A percentile compares a stretch with the other conserved stretches of the same genome.
Conservation (phyloP, 2,888 invertebrate genomes). For the Galeopsomyia nigrocyanea region DNA sequence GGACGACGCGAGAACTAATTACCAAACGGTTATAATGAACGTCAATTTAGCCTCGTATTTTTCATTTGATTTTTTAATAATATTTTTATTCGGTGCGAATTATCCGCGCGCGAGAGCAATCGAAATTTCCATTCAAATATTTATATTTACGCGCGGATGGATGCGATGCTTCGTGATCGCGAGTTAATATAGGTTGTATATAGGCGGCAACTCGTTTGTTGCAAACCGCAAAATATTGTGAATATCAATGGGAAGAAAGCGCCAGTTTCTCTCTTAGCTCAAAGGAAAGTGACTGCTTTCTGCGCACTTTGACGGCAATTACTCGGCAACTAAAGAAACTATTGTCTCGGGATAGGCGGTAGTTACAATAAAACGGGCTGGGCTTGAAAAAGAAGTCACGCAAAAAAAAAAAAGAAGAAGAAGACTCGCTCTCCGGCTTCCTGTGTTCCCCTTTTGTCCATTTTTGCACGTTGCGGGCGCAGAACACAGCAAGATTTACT, state of each 20-base stretch:
- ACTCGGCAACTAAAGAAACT: constrained; percentile 37
- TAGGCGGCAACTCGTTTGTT: constrained; percentile 14
- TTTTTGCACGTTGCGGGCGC: background rate
- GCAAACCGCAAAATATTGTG: constrained; percentile 8
- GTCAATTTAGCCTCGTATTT: too few species aligned
- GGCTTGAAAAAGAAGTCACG: constrained; percentile 34
- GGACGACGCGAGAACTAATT: too few species aligned
- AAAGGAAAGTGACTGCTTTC: constrained; percentile 20
- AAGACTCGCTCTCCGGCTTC: too few species aligned
- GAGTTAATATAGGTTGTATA: too few species aligned
- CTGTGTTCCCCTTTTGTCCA: constrained; percentile 23
- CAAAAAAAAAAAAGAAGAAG: constrained; percentile 22
- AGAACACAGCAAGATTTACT: constrained; percentile 27
- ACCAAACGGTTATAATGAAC: too few species aligned
- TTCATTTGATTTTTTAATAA: too few species aligned
- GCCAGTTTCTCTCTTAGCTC: background rate
- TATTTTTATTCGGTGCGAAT: too few species aligned
- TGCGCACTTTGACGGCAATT: constrained; percentile 32
- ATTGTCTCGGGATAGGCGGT: constrained; percentile 36
- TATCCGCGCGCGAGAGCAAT: too few species aligned
- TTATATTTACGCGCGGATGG: too few species aligned
- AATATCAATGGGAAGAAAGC: constrained; percentile 2
- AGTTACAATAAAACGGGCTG: constrained; percentile 35
- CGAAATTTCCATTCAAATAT: too few species aligned
- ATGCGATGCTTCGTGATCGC: too few species aligned